These are phyloP conservation scores for Protula sp. DNA, from an alignment of 2,888 invertebrate genomes.

Conservation along the genomic window DNA sequence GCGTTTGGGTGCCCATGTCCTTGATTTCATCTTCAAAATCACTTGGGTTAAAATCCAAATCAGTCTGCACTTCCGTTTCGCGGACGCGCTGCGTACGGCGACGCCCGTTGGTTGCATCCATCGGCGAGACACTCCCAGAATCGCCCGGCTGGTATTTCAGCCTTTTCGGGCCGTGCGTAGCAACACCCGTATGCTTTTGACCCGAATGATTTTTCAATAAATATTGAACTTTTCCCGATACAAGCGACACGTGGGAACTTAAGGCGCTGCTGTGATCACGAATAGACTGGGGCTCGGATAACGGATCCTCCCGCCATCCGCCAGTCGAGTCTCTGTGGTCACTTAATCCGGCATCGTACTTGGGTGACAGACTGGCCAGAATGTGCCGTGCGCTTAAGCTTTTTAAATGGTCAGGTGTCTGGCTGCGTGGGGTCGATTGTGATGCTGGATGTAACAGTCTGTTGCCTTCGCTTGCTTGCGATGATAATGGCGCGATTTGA, in stretches of 20 bases:
- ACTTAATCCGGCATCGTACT: neutral
- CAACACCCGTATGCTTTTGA: neutral
- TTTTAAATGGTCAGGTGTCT: conserved; percentile 1
- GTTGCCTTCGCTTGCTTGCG: too few relatives aligned
- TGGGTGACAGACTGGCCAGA: neutral
- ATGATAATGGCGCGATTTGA: too few relatives aligned
- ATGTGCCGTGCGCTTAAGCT: conserved; percentile 5
- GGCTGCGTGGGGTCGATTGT: too few relatives aligned
- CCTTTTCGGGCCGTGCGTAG: neutral
- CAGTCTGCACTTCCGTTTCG: neutral
- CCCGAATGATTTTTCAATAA: neutral
- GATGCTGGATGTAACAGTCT: too few relatives aligned
- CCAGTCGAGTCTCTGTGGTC: neutral
- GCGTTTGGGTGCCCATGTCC: neutral
- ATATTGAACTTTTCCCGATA: neutral
- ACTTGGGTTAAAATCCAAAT: neutral
- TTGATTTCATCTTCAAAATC: neutral
- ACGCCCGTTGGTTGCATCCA: neutral
- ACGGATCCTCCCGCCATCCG: neutral
- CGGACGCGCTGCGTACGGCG: neutral
- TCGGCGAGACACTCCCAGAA: neutral
- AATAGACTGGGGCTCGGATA: neutral
- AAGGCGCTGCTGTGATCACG: neutral
- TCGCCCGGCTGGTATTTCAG: neutral
- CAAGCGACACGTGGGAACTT: too few relatives aligned